Conservation (phyloP, 1,140 invertebrate genomes). For the Tachypleus tridentatus region DNA sequence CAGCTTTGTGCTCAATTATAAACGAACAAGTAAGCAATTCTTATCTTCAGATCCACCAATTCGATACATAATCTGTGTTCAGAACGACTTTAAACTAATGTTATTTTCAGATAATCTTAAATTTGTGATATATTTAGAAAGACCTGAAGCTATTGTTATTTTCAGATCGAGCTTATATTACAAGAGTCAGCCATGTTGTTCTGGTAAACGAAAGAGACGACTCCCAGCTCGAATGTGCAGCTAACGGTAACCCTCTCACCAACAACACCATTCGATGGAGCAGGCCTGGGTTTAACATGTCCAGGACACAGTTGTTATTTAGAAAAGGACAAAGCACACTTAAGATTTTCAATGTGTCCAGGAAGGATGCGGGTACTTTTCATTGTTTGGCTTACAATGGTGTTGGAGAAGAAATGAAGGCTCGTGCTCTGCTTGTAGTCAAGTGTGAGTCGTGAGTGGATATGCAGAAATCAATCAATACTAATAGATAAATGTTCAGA, state of each 20-base stretch:
- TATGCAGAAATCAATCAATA: too few relatives aligned
- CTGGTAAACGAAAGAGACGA: constrained; percentile 64
- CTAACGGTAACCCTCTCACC: constrained; percentile 70
- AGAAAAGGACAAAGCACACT: constrained; percentile 57
- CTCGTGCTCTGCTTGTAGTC: constrained; percentile 51
- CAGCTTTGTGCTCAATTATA: too few relatives aligned
- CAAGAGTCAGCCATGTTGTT: constrained; percentile 56
- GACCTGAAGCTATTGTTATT: constrained; percentile 11
- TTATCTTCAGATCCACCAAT: too few relatives aligned
- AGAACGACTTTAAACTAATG: too few relatives aligned
- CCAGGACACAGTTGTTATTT: constrained; percentile 52
- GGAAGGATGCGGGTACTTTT: constrained; percentile 77
- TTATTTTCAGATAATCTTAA: too few relatives aligned
- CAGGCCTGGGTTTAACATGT: constrained; percentile 44
- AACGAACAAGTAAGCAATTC: too few relatives aligned
- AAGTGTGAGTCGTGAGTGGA: constrained; percentile 40
- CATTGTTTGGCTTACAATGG: constrained; percentile 82
- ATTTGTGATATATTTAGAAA: too few relatives aligned
- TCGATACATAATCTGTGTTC: too few relatives aligned
- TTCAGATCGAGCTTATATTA: constrained; percentile 71
- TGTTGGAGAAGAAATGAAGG: constrained; percentile 56
- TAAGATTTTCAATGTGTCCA: constrained; percentile 57
- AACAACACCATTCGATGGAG: constrained; percentile 77
- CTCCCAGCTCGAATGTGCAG: constrained; percentile 71
- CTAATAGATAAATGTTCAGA: too few relatives aligned